Conservation (phyloP, 2,888 invertebrate species). For the Slavum lentiscoides region DNA sequence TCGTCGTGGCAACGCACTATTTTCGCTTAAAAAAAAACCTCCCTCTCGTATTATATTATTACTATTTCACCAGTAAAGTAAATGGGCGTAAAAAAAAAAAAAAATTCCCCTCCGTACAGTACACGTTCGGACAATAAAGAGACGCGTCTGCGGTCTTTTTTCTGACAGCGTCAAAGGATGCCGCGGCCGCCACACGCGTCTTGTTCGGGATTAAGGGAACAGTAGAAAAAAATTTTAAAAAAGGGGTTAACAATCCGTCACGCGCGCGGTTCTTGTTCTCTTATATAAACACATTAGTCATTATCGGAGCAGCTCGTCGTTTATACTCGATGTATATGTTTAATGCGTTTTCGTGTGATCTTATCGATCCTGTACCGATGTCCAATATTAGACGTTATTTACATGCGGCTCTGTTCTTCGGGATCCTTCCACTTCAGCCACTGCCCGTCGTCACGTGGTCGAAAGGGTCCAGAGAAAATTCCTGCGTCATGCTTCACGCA, state of each 20-base stretch:
- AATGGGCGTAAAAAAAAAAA: slow-evolving; percentile 10
- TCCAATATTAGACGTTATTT: no score
- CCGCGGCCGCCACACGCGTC: slow-evolving; percentile 5
- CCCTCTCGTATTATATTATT: no score
- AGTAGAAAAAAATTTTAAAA: not conserved
- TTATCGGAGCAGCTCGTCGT: slow-evolving; percentile 7
- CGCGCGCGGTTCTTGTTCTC: not conserved
- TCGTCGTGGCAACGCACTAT: no score
- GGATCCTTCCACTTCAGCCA: no score
- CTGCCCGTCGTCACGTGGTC: no score
- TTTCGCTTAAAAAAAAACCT: not conserved
- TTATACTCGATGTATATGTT: not conserved
- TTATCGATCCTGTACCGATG: no score
- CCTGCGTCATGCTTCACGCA: no score
- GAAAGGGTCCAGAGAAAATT: no score
- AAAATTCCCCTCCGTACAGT: not conserved
- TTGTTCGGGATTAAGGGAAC: not conserved
- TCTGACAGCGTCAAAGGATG: slow-evolving; percentile 36
- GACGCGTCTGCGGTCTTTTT: slow-evolving; percentile 12
- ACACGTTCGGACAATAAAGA: slow-evolving; percentile 15
- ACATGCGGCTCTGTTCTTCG: no score
- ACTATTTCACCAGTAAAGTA: not conserved
- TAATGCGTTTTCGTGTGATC: no score
- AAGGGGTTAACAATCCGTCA: slow-evolving; percentile 13
- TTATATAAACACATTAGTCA: slow-evolving; percentile 2